phyloP scores from a whole-genome alignment of 2,888 invertebrate species.

The Eugnorisma glareosa region DNA sequence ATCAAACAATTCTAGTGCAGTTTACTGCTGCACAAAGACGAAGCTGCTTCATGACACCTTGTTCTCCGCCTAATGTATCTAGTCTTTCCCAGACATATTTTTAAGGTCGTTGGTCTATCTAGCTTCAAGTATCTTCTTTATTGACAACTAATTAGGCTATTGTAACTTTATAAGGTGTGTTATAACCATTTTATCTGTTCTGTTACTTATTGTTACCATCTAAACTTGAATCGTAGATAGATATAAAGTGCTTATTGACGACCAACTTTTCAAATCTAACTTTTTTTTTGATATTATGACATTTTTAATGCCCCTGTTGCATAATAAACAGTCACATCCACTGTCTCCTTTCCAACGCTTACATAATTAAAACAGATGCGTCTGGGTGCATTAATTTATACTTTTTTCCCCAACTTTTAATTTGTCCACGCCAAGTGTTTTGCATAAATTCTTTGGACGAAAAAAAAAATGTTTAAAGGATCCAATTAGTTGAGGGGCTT shows the following conservation, averaged over 20 bases:
- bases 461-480: conserved; percentile 77
- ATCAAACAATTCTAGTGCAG: neutral
- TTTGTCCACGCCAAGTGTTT: conserved; percentile 87
- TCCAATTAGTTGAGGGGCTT: conserved; percentile 85
- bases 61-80: too few relatives aligned
- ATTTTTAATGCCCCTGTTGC: neutral
- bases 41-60: neutral
- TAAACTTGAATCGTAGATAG: neutral
- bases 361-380: conserved; percentile 88
- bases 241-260: neutral
- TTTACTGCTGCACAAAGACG: neutral
- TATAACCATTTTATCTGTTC: neutral
- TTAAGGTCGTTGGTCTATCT: neutral
- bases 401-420: conserved; percentile 86
- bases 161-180: neutral
- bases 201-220: neutral
- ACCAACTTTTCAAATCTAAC: neutral
- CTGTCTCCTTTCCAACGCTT: conserved; percentile 54
- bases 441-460: conserved; percentile 87
- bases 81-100: neutral
- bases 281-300: neutral
- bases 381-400: conserved; percentile 89
- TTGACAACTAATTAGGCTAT: neutral
- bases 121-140: neutral
- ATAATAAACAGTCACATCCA: conserved; percentile 69